phyloP scores from a whole-genome alignment of 2,113 vertebrate genomes.

The Amphilophus citrinellus region DNA sequence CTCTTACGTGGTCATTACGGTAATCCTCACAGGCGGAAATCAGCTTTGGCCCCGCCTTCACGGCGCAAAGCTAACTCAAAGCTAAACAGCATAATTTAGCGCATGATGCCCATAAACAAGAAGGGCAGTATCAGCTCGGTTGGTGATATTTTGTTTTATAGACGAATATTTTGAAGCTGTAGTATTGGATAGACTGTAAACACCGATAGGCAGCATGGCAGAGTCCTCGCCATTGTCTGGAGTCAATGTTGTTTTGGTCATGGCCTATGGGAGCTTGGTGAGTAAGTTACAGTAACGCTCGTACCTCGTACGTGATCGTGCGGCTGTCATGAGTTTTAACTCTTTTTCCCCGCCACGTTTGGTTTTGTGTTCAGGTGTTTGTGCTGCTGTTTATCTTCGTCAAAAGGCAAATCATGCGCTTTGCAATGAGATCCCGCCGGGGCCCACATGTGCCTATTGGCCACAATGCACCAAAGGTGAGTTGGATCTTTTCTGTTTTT shows the following conservation, averaged over 20 bases:
- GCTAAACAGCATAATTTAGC: constrained; percentile 30
- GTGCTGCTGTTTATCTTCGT: constrained; percentile 97
- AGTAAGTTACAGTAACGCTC: constrained; percentile 53
- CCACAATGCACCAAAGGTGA: constrained; percentile 96
- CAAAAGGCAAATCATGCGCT: constrained; percentile 98
- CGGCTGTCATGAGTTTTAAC: neutral
- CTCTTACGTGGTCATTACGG: constrained; percentile 49
- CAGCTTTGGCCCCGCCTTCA: neutral
- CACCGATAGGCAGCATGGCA: constrained; percentile 60
- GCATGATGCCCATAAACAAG: neutral
- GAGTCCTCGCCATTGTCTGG: constrained; percentile 84
- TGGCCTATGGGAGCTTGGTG: constrained; percentile 97
- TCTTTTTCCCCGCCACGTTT: neutral
- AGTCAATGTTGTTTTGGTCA: constrained; percentile 94
- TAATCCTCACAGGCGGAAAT: constrained; percentile 55
- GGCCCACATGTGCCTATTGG: constrained; percentile 95
- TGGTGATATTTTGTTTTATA: neutral
- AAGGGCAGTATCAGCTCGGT: neutral
- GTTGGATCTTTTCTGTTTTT: neutral
- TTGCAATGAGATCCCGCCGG: constrained; percentile 95
- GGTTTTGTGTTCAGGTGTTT: constrained; percentile 86
- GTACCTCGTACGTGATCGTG: neutral
- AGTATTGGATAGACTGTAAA: neutral
- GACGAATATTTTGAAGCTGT: neutral
- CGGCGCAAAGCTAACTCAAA: neutral